Evolutionary conservation across 2,797 vertebrate genomes (phyloP), one percentile per base, ranked within the genome.

Genomic region (Alca torda): DNA sequence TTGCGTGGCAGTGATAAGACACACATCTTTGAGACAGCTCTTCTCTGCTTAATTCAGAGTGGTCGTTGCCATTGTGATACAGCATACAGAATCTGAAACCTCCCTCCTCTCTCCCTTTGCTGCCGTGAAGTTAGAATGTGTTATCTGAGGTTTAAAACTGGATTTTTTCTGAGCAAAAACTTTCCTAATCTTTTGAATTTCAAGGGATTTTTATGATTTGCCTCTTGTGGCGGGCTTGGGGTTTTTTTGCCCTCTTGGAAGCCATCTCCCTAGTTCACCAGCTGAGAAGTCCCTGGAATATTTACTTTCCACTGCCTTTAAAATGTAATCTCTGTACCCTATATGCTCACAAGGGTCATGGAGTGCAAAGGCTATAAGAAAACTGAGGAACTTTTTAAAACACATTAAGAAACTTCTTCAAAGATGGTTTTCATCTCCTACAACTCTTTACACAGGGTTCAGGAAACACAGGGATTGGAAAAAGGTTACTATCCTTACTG

Each of bases 141-240:
- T 81, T 86, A 30, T 16, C 33, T 75, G 76, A 86, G 50, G 28
- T 84, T 73, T 94, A 41, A 51, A 86, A 72, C 6, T 26, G 31
- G 50, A 56, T 13, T 51, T 78, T 80, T 88, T 18, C 20, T 50
- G 41, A 93, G 37, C 26, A 59, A 79, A 87, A 87, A 4, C 25
- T 31, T 81, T 20, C 19, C 18, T 39, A 65, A 3, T 76, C 30
- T 81, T 75, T 31, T 41, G 25, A 50, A 73, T 80, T 53, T 69
- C 57, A 51, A 56, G 46, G 59, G 4, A 53, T 80, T 70, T 51
- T 83, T 39, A 30, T 15, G 2, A 56, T 64, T 41, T 68, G 18
- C 17, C 5, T 59, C 16, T n/a, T 59, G 3, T 35, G 21, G n/a
- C 0, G 9, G 11, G 3, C 0, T 7, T 64, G 17, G 13, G 1